Evolutionary conservation across 2,113 vertebrate species (phyloP), one percentile per base, ranked within the genome.

Genomic region (Malaclemys terrapin): DNA sequence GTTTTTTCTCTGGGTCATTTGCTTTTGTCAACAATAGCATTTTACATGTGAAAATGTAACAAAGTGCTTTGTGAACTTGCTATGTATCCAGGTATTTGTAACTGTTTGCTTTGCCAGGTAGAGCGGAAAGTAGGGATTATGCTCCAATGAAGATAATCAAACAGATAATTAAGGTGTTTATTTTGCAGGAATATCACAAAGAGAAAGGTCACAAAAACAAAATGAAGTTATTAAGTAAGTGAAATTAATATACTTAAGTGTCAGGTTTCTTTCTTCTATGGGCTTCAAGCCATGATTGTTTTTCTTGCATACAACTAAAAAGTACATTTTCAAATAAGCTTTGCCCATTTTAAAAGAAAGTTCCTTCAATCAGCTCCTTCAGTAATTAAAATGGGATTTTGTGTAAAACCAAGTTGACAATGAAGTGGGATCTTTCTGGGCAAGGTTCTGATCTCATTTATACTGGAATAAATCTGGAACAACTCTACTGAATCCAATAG

Each of bases 1-100:
- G 22, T 27, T 65, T 92, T 92, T 95, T 89, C 87, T 89, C 57
- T 53, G 72, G 19, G 53, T 69, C 84, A 87, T 93, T 95, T 57
- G 1, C 38, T 24, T n/a, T 50, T 24, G 7, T 79, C 59, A 85
- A 85, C 62, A 88, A 80, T 94, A n/a, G 65, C 78, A 92, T 96
- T 92, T 93, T 16, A 90, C 59, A 13, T 8, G 65, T 80, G 91
- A 84, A 93, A 88, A 10, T 75, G 53, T 89, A 89, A 75, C 75
- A 93, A 59, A 90, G 90, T 96, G 93, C 82, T 82, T 47, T 91
- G 79, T 87, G 88, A 96, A 93, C 56, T 86, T 92, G 88, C 84
- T 92, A 84, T 59, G 2, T 49, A 91, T 91, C 82, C 93, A 95
- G 92, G 93, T 96, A 96, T 85, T 85, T 94, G 85, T 57, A 94